Percentiles rank a stretch among this genome's conserved stretches.
These are phyloP conservation scores for Dasyprocta punctata DNA, from an alignment of 2,113 vertebrate species.

Conservation along the genomic window DNA sequence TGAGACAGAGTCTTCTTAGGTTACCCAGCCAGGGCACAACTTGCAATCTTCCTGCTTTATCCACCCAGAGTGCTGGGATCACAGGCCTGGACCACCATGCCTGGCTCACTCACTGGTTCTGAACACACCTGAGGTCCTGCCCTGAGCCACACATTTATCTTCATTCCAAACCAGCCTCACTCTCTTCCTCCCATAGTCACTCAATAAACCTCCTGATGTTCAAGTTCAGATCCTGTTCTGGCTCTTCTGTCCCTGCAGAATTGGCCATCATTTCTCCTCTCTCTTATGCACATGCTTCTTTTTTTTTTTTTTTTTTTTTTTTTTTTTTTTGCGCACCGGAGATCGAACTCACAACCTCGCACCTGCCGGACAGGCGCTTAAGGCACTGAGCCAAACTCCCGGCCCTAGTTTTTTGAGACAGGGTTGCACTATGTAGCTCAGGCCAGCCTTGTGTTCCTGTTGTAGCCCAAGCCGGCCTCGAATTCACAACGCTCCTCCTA, in stretches of 20 bases:
- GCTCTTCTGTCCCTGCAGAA: no score
- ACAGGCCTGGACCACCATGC: neutral
- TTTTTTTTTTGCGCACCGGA: no score
- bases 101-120: neutral
- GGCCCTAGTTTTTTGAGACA: no score
- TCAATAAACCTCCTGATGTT: neutral
- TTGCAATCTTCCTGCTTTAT: neutral
- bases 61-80: neutral
- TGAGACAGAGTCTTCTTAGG: neutral
- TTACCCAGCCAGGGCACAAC: neutral
- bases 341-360: no score
- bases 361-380: no score
- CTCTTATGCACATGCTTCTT: neutral
- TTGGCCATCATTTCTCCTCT: neutral
- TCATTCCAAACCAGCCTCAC: neutral
- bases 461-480: no score
- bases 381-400: no score
- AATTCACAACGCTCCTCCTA: no score
- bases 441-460: no score
- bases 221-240: neutral
- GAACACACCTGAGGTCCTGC: neutral
- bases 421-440: no score
- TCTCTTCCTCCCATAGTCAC: neutral
- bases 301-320: no score
- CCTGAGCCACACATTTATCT: neutral